Evolutionary conservation across 2,888 invertebrate genomes (phyloP).

Genomic region (Oligia fasciuncula): DNA sequence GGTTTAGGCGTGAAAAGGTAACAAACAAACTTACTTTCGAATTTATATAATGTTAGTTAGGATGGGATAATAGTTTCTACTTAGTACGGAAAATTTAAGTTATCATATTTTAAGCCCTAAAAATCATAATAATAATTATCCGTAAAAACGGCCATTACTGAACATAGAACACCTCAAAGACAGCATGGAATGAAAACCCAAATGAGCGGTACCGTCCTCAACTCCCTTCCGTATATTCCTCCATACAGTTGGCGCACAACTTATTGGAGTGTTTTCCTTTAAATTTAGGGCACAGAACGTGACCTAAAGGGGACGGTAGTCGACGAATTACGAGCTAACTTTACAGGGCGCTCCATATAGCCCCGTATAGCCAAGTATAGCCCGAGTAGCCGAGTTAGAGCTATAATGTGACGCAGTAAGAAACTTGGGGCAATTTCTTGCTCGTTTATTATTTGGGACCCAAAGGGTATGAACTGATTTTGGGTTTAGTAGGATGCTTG

Average conservation of each 20-base stretch:
- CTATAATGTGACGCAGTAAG: slow-evolving; percentile 67
- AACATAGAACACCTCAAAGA: too few relatives aligned
- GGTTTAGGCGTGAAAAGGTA: too few relatives aligned
- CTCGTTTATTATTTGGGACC: slow-evolving; percentile 61
- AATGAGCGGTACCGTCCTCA: slow-evolving; percentile 13
- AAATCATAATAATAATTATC: too few relatives aligned
- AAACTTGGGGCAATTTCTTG: slow-evolving; percentile 62
- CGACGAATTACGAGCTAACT: slow-evolving; percentile 83
- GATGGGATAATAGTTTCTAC: too few relatives aligned
- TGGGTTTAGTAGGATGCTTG: slow-evolving; percentile 11
- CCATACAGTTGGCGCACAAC: slow-evolving; percentile 75
- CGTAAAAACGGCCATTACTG: not conserved
- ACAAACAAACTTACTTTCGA: too few relatives aligned
- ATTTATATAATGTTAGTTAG: too few relatives aligned
- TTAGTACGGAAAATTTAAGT: too few relatives aligned
- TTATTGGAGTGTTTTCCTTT: slow-evolving; percentile 86
- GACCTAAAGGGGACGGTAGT: slow-evolving; percentile 80
- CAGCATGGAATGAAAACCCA: too few relatives aligned
- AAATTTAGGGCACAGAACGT: slow-evolving; percentile 86
- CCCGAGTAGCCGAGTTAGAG: slow-evolving; percentile 40
- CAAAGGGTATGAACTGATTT: slow-evolving; percentile 54
- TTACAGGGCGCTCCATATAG: slow-evolving; percentile 74
- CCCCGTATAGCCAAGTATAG: slow-evolving; percentile 65
- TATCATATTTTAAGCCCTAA: too few relatives aligned
- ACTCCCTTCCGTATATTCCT: slow-evolving; percentile 41